A percentile compares a stretch with the other conserved stretches of the same genome.
phyloP scores from a whole-genome alignment of 2,797 vertebrate genomes.

The Psittacula derbiana region DNA sequence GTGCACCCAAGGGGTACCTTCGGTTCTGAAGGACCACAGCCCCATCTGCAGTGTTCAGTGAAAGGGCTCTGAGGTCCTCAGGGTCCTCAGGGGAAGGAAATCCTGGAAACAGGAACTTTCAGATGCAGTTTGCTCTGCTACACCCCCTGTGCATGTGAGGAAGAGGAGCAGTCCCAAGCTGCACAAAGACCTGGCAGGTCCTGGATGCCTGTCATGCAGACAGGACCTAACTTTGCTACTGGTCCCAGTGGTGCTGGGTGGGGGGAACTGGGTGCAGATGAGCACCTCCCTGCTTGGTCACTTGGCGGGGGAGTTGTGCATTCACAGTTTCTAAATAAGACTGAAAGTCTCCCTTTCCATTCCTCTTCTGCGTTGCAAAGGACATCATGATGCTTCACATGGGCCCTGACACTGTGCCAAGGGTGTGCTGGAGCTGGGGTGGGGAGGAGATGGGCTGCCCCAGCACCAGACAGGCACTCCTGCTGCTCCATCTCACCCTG shows the following conservation, averaged over 20 bases:
- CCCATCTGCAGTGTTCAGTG: neutral
- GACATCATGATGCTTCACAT: neutral
- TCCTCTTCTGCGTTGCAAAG: neutral
- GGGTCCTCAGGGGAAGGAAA: neutral
- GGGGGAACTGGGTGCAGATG: neutral
- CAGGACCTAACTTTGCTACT: neutral
- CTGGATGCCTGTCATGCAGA: too few relatives aligned
- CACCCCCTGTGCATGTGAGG: fast-evolving
- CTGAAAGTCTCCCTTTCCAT: neutral
- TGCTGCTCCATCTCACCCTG: fast-evolving
- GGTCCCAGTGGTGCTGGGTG: neutral
- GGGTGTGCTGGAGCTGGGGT: neutral
- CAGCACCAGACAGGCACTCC: neutral
- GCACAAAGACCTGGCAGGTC: fast-evolving
- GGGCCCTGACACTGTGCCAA: neutral
- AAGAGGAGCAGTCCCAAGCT: neutral
- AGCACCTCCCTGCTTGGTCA: neutral
- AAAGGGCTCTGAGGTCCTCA: neutral
- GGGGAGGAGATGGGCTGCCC: neutral
- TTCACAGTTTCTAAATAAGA: neutral
- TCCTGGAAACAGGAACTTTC: neutral
- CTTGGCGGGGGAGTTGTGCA: neutral
- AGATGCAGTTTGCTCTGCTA: neutral
- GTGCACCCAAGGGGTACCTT: neutral
- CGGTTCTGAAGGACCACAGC: fast-evolving